phyloP scores from a whole-genome alignment of 2,888 invertebrate genomes.

The Acrocyrtus sp. region DNA sequence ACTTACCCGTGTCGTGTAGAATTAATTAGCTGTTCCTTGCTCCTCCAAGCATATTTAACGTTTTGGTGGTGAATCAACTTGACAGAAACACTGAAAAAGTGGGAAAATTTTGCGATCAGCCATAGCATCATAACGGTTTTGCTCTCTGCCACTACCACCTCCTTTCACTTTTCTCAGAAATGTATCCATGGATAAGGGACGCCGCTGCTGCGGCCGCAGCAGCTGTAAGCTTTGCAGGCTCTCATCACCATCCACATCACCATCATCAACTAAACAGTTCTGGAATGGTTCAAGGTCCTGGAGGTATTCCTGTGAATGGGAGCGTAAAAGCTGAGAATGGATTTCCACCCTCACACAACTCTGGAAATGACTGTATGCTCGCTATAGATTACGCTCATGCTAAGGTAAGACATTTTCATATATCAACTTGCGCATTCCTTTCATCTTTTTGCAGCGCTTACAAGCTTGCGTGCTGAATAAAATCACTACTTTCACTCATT shows the following conservation, averaged over 20 bases:
- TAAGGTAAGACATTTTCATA: constrained; percentile 71
- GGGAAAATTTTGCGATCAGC: constrained; percentile 3
- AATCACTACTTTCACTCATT: too few relatives aligned
- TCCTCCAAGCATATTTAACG: constrained; percentile 8
- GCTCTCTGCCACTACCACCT: constrained; percentile 27
- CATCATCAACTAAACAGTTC: constrained; percentile 51
- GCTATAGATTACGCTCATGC: constrained; percentile 76
- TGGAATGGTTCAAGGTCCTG: constrained; percentile 44
- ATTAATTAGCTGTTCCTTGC: constrained; percentile 13
- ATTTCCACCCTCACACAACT: constrained; percentile 52
- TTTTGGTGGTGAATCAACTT: constrained; percentile 1
- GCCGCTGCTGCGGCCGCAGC: constrained; percentile 63
- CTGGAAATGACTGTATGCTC: constrained; percentile 75
- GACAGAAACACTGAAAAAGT: background rate
- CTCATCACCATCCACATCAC: constrained; percentile 58
- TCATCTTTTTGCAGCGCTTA: constrained; percentile 11
- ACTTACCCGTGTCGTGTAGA: constrained; percentile 15
- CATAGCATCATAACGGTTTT: constrained; percentile 39
- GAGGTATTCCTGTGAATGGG: constrained; percentile 52
- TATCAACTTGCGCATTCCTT: too few relatives aligned
- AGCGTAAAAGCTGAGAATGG: constrained; percentile 64
- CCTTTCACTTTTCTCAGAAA: constrained; percentile 50
- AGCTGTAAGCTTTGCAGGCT: constrained; percentile 58
- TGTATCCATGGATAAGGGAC: constrained; percentile 63
- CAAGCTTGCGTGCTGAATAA: too few relatives aligned